Conservation (phyloP, 2,888 invertebrate species). For the Marasmarcha lunaedactyla region DNA sequence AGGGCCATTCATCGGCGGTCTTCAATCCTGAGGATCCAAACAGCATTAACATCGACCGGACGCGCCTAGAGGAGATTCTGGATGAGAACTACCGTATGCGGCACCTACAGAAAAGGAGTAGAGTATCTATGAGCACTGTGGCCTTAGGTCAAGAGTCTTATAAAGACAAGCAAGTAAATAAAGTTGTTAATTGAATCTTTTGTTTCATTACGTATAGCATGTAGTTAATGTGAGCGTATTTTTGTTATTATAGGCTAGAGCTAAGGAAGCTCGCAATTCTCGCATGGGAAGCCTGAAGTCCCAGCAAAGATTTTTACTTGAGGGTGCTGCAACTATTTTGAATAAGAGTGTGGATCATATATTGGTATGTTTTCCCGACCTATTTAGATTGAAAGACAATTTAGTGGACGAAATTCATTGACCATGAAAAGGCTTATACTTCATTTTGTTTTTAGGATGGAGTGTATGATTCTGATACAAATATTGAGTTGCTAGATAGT, state of each 20-base stretch:
- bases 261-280: slow-evolving; percentile 70
- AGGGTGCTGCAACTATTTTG: slow-evolving; percentile 72
- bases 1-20: background rate
- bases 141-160: slow-evolving; percentile 53
- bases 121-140: slow-evolving; percentile 49
- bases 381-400: too few species aligned
- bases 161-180: slow-evolving; percentile 64
- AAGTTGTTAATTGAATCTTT: slow-evolving; percentile 18
- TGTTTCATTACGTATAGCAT: slow-evolving; percentile 8
- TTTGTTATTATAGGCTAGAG: slow-evolving; percentile 63
- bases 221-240: slow-evolving; percentile 10
- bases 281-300: slow-evolving; percentile 53
- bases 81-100: slow-evolving; percentile 46
- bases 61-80: slow-evolving; percentile 49
- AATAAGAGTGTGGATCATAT: slow-evolving; percentile 66
- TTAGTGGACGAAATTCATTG: too few species aligned
- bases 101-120: slow-evolving; percentile 47
- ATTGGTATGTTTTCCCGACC: slow-evolving; percentile 42
- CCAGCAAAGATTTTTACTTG: slow-evolving; percentile 75
- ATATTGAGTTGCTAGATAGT: slow-evolving; percentile 72
- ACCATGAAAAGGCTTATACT: too few species aligned
- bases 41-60: slow-evolving; percentile 40
- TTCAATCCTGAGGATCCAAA: slow-evolving; percentile 16
- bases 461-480: slow-evolving; percentile 74
- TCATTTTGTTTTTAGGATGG: slow-evolving; percentile 70